Evolutionary conservation across 1,140 invertebrate species (phyloP).

Genomic region (Solenopsis fugax): DNA sequence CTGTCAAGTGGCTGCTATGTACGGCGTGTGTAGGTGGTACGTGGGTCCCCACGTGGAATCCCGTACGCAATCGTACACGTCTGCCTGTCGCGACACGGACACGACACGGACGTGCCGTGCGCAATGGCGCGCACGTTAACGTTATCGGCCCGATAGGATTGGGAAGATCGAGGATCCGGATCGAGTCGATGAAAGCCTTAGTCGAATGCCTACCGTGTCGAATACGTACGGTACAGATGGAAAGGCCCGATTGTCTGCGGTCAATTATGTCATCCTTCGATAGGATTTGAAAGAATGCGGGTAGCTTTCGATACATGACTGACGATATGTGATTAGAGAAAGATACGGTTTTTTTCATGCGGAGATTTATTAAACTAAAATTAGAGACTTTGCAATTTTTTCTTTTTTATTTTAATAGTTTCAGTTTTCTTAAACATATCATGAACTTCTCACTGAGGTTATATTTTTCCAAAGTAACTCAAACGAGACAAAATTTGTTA

Average conservation of each 20-base stretch:
- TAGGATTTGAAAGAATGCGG: conserved; percentile 22
- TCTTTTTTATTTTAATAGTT: not conserved
- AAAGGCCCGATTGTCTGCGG: conserved; percentile 37
- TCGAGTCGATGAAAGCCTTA: conserved; percentile 42
- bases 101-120: conserved; percentile 43
- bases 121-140: conserved; percentile 42
- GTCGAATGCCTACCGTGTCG: conserved; percentile 25
- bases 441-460: not conserved
- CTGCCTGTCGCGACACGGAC: conserved; percentile 55
- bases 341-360: not conserved
- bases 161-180: conserved; percentile 27
- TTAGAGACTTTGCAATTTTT: not conserved
- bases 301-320: conserved; percentile 12
- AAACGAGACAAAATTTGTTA: not conserved
- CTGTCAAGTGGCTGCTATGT: conserved; percentile 82
- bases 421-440: not conserved
- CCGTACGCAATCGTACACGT: conserved; percentile 50
- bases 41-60: conserved; percentile 67
- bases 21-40: conserved; percentile 79
- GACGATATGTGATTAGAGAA: conserved; percentile 4
- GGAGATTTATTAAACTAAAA: not conserved
- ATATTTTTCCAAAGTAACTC: not conserved
- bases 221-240: conserved; percentile 19
- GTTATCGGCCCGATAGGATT: conserved; percentile 38
- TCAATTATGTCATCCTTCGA: conserved; percentile 56